phyloP scores from a whole-genome alignment of 1,140 invertebrate species.

The Drosophila erecta region DNA sequence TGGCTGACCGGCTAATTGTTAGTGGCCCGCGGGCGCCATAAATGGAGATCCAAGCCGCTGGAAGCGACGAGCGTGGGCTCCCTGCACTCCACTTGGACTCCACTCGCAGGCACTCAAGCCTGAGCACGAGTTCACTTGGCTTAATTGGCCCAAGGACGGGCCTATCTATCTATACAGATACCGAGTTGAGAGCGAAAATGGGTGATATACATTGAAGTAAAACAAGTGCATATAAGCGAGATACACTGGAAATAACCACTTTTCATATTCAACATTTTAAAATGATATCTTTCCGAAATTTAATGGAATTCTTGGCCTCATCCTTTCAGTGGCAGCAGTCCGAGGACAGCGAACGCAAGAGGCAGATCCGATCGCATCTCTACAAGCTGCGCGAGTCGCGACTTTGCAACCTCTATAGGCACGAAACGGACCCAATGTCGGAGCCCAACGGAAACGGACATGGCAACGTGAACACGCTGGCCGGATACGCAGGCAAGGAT shows the following conservation, averaged over 20 bases:
- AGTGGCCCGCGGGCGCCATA: constrained; percentile 27
- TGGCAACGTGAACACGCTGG: constrained; percentile 31
- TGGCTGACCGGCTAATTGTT: constrained; percentile 51
- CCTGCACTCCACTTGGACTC: constrained; percentile 21
- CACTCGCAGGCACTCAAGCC: constrained; percentile 8
- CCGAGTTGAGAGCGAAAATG: neutral
- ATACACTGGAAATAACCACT: neutral
- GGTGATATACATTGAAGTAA: neutral
- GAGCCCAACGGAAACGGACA: constrained; percentile 78
- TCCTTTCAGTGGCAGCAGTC: constrained; percentile 92
- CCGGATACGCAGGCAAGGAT: constrained; percentile 71
- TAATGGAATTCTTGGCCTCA: neutral
- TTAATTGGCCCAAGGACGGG: constrained; percentile 74
- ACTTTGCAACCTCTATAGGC: constrained; percentile 89
- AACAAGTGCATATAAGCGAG: neutral
- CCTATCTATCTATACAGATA: neutral
- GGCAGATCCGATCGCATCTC: constrained; percentile 93
- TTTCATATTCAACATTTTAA: no score
- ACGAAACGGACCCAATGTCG: constrained; percentile 61
- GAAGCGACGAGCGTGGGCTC: constrained; percentile 23
- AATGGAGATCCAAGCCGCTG: constrained; percentile 28
- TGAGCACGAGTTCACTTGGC: constrained; percentile 31
- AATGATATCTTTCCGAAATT: neutral
- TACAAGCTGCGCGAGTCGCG: constrained; percentile 92
- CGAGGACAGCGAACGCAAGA: constrained; percentile 93